A percentile compares a stretch with the other conserved stretches of the same genome.
phyloP scores from a whole-genome alignment of 2,113 vertebrate genomes.

The Coreoperca whiteheadi region DNA sequence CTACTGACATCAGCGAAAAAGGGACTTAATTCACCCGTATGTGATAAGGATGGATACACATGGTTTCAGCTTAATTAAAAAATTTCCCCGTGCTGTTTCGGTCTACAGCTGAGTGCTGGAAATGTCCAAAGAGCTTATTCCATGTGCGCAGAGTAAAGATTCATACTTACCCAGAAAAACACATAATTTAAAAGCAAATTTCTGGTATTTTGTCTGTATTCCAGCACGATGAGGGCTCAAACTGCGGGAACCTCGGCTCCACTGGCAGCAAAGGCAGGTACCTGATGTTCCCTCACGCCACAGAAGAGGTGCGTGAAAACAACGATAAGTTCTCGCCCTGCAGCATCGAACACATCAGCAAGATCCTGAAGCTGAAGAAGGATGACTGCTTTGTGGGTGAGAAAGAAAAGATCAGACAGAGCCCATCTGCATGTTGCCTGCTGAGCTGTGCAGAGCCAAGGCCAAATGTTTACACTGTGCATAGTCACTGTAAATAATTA shows the following conservation, averaged over 20 bases:
- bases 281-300: constrained; percentile 88
- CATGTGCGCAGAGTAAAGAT: neutral
- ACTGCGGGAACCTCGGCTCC: constrained; percentile 80
- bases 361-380: constrained; percentile 82
- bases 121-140: neutral
- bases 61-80: neutral
- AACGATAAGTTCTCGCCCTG: constrained; percentile 87
- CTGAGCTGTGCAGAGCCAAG: neutral
- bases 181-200: neutral
- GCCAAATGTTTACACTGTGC: neutral
- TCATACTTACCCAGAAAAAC: neutral
- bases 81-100: constrained; percentile 1
- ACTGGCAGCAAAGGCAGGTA: constrained; percentile 79
- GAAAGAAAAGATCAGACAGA: constrained; percentile 3
- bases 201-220: neutral
- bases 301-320: constrained; percentile 84
- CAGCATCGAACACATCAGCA: constrained; percentile 81
- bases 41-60: constrained; percentile 12
- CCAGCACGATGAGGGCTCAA: constrained; percentile 85
- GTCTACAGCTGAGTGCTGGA: neutral
- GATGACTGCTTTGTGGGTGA: constrained; percentile 87
- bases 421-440: neutral
- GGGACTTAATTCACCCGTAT: neutral
- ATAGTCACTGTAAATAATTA: constrained; percentile 15
- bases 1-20: constrained; percentile 12